Evolutionary conservation across 2,888 invertebrate genomes (phyloP).

Genomic region (Strigamia crassipes): DNA sequence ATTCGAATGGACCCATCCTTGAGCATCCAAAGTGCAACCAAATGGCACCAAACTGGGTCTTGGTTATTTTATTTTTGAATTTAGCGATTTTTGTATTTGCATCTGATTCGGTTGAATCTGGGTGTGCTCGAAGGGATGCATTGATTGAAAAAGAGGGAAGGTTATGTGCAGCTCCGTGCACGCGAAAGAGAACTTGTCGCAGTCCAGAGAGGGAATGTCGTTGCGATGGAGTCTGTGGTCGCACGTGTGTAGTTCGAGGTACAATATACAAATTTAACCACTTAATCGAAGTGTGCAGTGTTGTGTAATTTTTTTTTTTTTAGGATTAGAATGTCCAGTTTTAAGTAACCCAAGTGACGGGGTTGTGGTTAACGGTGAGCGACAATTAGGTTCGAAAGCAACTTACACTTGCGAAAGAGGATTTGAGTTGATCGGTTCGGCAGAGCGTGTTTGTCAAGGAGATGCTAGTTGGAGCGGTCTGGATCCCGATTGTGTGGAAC

Average conservation of each 20-base stretch:
- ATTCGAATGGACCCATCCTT: background rate
- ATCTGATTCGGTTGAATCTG: background rate
- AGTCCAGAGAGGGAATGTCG: slow-evolving; percentile 17
- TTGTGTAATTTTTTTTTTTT: background rate
- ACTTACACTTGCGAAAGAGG: slow-evolving; percentile 54
- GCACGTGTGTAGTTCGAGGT: slow-evolving; percentile 20
- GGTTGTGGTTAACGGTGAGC: background rate
- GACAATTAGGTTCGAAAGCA: slow-evolving; percentile 45
- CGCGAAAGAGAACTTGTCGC: slow-evolving; percentile 35
- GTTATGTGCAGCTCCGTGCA: slow-evolving; percentile 44
- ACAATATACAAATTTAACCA: background rate
- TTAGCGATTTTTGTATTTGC: background rate
- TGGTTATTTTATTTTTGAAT: background rate
- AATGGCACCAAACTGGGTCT: background rate
- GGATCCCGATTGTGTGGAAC: slow-evolving; percentile 54
- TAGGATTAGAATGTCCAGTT: slow-evolving; percentile 16
- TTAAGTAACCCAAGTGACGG: background rate
- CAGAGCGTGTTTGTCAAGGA: slow-evolving; percentile 54
- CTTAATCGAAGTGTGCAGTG: background rate
- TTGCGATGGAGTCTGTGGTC: slow-evolving; percentile 43
- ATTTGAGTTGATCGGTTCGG: slow-evolving; percentile 52
- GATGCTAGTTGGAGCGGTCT: slow-evolving; percentile 55
- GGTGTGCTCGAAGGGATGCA: slow-evolving; percentile 11
- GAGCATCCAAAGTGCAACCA: slow-evolving; percentile 4
- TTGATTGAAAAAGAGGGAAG: background rate